These are phyloP conservation scores for Lithophane ornitopus DNA, from an alignment of 2,888 invertebrate species.

Conservation along the genomic window DNA sequence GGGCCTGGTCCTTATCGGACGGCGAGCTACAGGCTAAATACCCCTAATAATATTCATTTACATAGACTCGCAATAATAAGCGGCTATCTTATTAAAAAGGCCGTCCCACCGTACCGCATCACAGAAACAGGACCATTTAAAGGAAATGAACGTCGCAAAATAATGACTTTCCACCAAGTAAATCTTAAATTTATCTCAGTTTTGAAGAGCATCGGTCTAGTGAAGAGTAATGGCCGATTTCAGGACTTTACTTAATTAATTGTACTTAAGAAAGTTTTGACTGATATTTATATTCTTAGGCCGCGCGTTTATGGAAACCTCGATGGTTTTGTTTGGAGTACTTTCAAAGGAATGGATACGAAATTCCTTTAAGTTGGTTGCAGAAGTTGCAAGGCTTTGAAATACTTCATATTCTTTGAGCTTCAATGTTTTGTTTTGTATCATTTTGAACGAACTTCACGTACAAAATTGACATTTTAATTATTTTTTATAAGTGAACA, in stretches of 20 bases:
- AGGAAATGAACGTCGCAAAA: conserved; percentile 69
- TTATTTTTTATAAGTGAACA: not conserved
- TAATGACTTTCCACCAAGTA: conserved; percentile 71
- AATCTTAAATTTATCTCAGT: conserved; percentile 74
- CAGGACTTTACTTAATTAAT: conserved; percentile 60
- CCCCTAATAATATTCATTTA: not conserved
- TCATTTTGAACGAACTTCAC: too few relatives aligned
- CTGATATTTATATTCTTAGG: conserved; percentile 53
- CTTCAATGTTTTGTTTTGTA: not conserved
- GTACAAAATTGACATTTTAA: not conserved
- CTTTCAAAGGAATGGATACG: conserved; percentile 47
- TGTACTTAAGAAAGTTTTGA: conserved; percentile 62
- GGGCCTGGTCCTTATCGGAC: too few relatives aligned
- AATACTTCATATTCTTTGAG: conserved; percentile 30
- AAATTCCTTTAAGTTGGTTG: conserved; percentile 34
- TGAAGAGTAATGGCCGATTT: conserved; percentile 66
- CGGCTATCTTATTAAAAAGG: not conserved
- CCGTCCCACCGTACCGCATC: conserved; percentile 41
- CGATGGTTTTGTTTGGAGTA: conserved; percentile 44
- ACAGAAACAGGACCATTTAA: conserved; percentile 49
- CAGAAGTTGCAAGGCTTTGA: conserved; percentile 25
- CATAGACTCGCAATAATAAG: not conserved
- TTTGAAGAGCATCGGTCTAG: conserved; percentile 67
- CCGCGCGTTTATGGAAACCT: conserved; percentile 30
- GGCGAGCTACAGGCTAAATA: too few relatives aligned